These are phyloP conservation scores for Acrobasis repandana DNA, from an alignment of 2,888 invertebrate genomes.

Conservation along the genomic window DNA sequence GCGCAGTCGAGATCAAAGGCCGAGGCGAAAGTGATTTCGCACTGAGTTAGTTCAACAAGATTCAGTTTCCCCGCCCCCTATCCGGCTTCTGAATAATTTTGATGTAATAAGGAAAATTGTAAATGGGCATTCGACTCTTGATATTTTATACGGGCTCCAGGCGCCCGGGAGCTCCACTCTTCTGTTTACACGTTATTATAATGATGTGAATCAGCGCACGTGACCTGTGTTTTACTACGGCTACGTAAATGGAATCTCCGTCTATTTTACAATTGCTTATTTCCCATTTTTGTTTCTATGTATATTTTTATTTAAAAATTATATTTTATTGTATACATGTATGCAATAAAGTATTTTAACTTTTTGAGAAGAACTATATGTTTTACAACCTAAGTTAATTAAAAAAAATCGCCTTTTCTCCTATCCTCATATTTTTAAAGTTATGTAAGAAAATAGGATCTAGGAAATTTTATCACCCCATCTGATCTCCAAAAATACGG, in stretches of 20 bases:
- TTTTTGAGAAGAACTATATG: too few relatives aligned
- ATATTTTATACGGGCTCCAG: slow-evolving; percentile 46
- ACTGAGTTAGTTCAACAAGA: slow-evolving; percentile 81
- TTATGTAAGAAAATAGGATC: too few relatives aligned
- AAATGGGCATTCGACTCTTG: slow-evolving; percentile 70
- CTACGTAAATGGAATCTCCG: slow-evolving; percentile 11
- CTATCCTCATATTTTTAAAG: too few relatives aligned
- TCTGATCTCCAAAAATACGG: too few relatives aligned
- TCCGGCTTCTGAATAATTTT: slow-evolving; percentile 77
- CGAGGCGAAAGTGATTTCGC: slow-evolving; percentile 81
- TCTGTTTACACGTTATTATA: slow-evolving; percentile 41
- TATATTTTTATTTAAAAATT: too few relatives aligned
- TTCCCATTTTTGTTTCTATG: neutral
- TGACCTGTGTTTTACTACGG: slow-evolving; percentile 31
- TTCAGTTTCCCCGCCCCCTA: slow-evolving; percentile 71
- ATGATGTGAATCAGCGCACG: slow-evolving; percentile 43
- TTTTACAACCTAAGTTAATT: too few relatives aligned
- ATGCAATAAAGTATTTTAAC: too few relatives aligned
- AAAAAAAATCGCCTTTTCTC: too few relatives aligned
- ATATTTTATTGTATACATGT: too few relatives aligned
- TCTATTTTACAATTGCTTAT: slow-evolving; percentile 4
- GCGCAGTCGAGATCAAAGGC: slow-evolving; percentile 80
- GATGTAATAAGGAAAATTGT: slow-evolving; percentile 77
- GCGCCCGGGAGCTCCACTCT: slow-evolving; percentile 23
- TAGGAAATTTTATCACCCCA: too few relatives aligned